Evolutionary conservation across 2,888 invertebrate species (phyloP).

Genomic region (Dryocosmus kuriphilus): DNA sequence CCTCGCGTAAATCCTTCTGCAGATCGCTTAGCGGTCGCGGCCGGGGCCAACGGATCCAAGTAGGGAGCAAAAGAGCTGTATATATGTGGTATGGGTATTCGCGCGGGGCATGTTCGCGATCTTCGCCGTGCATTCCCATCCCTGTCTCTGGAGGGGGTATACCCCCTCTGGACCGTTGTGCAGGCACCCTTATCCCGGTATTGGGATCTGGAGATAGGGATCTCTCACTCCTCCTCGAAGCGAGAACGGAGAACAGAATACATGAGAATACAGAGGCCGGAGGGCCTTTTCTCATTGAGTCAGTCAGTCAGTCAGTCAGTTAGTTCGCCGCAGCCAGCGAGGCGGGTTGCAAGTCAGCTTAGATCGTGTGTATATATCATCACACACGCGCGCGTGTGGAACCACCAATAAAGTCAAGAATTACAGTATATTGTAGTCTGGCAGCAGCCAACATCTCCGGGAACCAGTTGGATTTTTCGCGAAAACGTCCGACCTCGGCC

Average conservation of each 20-base stretch:
- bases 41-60: constrained; percentile 45
- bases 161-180: constrained; percentile 60
- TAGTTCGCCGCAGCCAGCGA: constrained; percentile 69
- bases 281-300: constrained; percentile 73
- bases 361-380: constrained; percentile 43
- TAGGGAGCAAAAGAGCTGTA: constrained; percentile 37
- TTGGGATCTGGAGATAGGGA: constrained; percentile 69
- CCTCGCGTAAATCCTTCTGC: constrained; percentile 58
- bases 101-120: constrained; percentile 23
- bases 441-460: neutral
- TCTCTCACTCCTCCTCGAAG: constrained; percentile 62
- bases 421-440: neutral
- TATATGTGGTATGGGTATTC: constrained; percentile 38
- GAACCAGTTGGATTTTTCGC: constrained; percentile 35
- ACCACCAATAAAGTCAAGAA: neutral
- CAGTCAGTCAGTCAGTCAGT: constrained; percentile 70
- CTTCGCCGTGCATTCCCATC: constrained; percentile 46
- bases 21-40: constrained; percentile 51
- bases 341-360: constrained; percentile 56
- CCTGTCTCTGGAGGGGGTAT: neutral
- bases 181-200: constrained; percentile 69
- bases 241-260: constrained; percentile 57
- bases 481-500: constrained; percentile 27
- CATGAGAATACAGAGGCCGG: constrained; percentile 51
- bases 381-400: constrained; percentile 32